phyloP scores from a whole-genome alignment of 1,140 invertebrate genomes.

The Bombus superbus region DNA sequence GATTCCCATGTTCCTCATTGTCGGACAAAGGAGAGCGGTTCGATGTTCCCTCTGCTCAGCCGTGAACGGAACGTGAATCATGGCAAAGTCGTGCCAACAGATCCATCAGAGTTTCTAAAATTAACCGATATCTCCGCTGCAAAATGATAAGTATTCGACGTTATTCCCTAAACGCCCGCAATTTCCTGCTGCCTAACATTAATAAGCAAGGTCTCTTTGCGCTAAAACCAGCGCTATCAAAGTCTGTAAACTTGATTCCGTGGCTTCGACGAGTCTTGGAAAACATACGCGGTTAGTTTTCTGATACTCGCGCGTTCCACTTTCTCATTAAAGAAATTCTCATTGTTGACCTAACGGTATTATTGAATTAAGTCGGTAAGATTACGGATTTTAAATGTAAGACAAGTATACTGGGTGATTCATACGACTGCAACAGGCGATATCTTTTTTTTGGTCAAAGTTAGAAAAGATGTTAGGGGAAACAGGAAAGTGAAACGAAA shows the following conservation, averaged over 20 bases:
- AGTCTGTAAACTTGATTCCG: neutral
- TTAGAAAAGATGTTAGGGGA: no score
- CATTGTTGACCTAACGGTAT: neutral
- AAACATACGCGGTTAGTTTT: neutral
- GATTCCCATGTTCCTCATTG: conserved; percentile 21
- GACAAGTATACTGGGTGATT: neutral
- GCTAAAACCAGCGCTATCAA: neutral
- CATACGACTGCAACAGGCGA: no score
- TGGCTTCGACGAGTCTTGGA: neutral
- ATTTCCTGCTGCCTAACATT: conserved; percentile 6
- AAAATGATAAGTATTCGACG: conserved; percentile 46
- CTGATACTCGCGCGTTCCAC: neutral
- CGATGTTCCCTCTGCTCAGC: conserved; percentile 11
- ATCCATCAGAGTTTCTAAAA: conserved; percentile 38
- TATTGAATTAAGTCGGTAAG: neutral
- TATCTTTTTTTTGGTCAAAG: no score
- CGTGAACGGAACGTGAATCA: conserved; percentile 50
- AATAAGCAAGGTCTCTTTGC: conserved; percentile 4
- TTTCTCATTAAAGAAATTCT: conserved; percentile 12
- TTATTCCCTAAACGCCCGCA: conserved; percentile 40
- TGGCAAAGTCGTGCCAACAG: conserved; percentile 8
- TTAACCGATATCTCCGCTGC: conserved; percentile 42
- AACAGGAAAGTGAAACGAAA: no score
- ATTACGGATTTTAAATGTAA: neutral
- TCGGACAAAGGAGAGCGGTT: conserved; percentile 27